Evolutionary conservation across 2,113 vertebrate genomes (phyloP), one percentile per base, ranked within the genome.

Genomic region (Barbus barbus): DNA sequence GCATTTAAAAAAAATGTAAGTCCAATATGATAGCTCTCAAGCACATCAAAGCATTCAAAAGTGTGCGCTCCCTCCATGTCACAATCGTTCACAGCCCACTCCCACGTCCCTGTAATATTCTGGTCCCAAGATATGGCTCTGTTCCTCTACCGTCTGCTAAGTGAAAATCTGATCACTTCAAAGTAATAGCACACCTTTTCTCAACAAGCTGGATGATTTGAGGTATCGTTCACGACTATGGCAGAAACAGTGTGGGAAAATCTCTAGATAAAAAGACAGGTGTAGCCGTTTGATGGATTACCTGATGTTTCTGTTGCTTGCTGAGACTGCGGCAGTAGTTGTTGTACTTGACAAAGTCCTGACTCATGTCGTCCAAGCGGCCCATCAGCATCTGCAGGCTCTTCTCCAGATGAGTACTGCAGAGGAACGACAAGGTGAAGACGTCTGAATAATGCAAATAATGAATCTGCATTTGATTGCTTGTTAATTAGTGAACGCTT

Each of bases 251-350:
- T 31, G 61, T 58, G 53, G 53, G 53, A n/a, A 65, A 28, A 31
- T 53, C 16, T 77, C 3, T 33, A 53, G 1, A 12, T 13, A 28
- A 53, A 33, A n/a, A 11, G 72, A 51, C 63, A 73, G 73, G 44
- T 51, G 44, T 28, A 6, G 11, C 5, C n/a, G n/a, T 41, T 38
- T 41, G 33, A 38, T 12, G 28, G 75, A n/a, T 48, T 91, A 99
- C 98, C 96, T 99, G 97, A 85, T 98, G 97, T 44, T 98, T 99
- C 91, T 99, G 98, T 92, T 99, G 97, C 44, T 99, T 99, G 89
- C 96, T 98, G 61, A 94, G 94, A 26, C 98, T 99, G 87, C 97
- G 95, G 94, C 97, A 95, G 91, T 96, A 98, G 11, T 96, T 98
- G 93, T 99, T 99, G 83, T 96, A 97, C 87, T 98, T 99, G 87